Percentiles rank a stretch among this genome's conserved stretches.
phyloP scores from a whole-genome alignment of 2,888 invertebrate genomes.

The Drosophila koepferae region DNA sequence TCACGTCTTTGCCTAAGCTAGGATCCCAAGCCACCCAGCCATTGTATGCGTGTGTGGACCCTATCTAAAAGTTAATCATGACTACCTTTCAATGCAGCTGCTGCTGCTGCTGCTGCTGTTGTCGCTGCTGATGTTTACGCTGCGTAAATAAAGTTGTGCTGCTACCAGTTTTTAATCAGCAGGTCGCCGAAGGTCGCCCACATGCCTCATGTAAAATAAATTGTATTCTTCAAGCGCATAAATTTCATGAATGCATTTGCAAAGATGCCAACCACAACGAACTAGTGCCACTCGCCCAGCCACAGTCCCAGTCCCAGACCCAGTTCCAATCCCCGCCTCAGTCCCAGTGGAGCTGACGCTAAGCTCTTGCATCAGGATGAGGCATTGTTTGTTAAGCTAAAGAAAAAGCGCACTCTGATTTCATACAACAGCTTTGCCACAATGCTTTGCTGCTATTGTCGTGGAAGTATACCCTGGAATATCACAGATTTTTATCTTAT shows the following conservation, averaged over 20 bases:
- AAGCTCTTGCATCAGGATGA: constrained; percentile 12
- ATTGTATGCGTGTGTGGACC: constrained; percentile 18
- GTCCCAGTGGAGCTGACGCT: constrained; percentile 15
- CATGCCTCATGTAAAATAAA: constrained; percentile 70
- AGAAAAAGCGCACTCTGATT: constrained; percentile 16
- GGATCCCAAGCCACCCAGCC: constrained; percentile 1
- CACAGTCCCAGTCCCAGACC: too few relatives aligned
- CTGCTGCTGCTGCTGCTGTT: not conserved
- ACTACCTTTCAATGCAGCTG: constrained; percentile 55
- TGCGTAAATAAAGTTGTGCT: constrained; percentile 59
- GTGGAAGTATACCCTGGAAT: not conserved
- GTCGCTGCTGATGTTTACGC: constrained; percentile 47
- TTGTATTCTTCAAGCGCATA: constrained; percentile 63
- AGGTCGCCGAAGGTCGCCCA: constrained; percentile 47
- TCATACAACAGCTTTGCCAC: not conserved
- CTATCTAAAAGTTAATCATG: constrained; percentile 72
- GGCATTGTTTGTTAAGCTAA: constrained; percentile 16
- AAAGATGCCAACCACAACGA: constrained; percentile 8
- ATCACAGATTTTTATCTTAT: too few relatives aligned
- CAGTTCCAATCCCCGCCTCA: not conserved
- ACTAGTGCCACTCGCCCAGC: not conserved
- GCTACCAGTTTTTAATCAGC: constrained; percentile 68
- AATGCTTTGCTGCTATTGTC: too few relatives aligned
- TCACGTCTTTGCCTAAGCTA: constrained; percentile 25
- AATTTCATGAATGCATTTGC: constrained; percentile 72